These are phyloP conservation scores for Eumerus sabulonum DNA, from an alignment of 2,888 invertebrate genomes.

Conservation along the genomic window DNA sequence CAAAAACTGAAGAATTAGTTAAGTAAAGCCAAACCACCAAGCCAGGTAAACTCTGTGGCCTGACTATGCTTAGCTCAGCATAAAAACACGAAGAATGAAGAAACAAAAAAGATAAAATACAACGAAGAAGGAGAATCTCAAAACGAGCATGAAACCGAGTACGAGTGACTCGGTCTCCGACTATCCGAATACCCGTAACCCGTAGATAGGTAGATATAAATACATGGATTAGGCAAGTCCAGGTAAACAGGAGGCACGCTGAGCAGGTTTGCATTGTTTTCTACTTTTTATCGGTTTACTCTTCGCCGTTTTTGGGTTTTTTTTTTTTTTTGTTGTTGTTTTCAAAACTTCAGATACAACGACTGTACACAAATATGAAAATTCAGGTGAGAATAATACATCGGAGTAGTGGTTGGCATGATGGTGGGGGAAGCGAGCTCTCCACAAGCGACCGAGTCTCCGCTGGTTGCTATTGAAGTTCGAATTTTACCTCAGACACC, in stretches of 20 bases:
- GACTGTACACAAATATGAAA: conserved; percentile 22
- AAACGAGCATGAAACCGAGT: conserved; percentile 14
- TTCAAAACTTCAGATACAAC: conserved; percentile 20
- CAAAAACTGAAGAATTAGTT: conserved; percentile 44
- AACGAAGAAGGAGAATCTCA: conserved; percentile 10
- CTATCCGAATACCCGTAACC: too few species aligned
- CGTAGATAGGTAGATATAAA: conserved; percentile 50
- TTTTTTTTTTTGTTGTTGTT: conserved; percentile 35
- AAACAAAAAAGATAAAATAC: conserved; percentile 1
- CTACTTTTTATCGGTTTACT: conserved; percentile 17
- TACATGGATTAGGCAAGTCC: conserved; percentile 65
- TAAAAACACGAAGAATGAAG: conserved; percentile 5
- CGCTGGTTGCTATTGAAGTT: conserved; percentile 15
- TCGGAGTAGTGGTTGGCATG: conserved; percentile 20
- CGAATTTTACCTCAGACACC: conserved; percentile 57
- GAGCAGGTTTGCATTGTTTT: conserved; percentile 41
- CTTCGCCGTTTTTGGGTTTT: background rate
- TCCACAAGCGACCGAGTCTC: conserved; percentile 26
- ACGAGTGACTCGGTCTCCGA: background rate
- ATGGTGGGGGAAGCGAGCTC: too few species aligned
- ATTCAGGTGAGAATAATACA: conserved; percentile 42
- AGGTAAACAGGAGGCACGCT: conserved; percentile 54
- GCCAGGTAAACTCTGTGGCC: conserved; percentile 28
- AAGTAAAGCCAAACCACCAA: conserved; percentile 44
- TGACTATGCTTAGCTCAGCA: conserved; percentile 16